phyloP scores from a whole-genome alignment of 2,888 invertebrate species.

The Amphiduros pacificus region DNA sequence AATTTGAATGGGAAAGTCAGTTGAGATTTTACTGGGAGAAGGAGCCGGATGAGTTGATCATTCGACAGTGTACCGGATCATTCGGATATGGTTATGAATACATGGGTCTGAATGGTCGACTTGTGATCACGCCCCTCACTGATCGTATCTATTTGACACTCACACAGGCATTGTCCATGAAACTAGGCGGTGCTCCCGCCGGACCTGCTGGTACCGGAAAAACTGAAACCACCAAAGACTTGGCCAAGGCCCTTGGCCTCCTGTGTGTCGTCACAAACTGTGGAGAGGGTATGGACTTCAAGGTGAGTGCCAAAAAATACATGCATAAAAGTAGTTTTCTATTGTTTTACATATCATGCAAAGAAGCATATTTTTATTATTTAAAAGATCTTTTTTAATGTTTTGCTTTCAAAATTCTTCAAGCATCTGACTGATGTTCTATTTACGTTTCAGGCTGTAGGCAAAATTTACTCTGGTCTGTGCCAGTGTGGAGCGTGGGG shows the following conservation, averaged over 20 bases:
- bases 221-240: conserved; percentile 88
- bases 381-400: too few relatives aligned
- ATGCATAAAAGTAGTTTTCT: too few relatives aligned
- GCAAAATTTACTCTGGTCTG: conserved; percentile 66
- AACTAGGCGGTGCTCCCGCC: conserved; percentile 87
- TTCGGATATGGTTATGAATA: conserved; percentile 95
- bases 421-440: too few relatives aligned
- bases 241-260: conserved; percentile 79
- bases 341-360: too few relatives aligned
- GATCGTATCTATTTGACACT: conserved; percentile 91
- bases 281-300: conserved; percentile 71
- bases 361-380: too few relatives aligned
- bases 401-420: too few relatives aligned
- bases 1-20: conserved; percentile 94
- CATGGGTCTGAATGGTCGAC: conserved; percentile 88
- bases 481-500: conserved; percentile 93
- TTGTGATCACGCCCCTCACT: conserved; percentile 89
- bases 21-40: conserved; percentile 89
- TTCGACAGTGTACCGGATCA: conserved; percentile 78
- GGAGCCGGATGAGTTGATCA: conserved; percentile 76
- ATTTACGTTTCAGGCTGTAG: conserved; percentile 67
- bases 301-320: conserved; percentile 25
- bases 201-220: conserved; percentile 72
- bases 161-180: conserved; percentile 89
- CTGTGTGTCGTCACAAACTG: conserved; percentile 73